A percentile compares a stretch with the other conserved stretches of the same genome.
Evolutionary conservation across 2,113 vertebrate species (phyloP).

Genomic region (Craseonycteris thonglongyai): DNA sequence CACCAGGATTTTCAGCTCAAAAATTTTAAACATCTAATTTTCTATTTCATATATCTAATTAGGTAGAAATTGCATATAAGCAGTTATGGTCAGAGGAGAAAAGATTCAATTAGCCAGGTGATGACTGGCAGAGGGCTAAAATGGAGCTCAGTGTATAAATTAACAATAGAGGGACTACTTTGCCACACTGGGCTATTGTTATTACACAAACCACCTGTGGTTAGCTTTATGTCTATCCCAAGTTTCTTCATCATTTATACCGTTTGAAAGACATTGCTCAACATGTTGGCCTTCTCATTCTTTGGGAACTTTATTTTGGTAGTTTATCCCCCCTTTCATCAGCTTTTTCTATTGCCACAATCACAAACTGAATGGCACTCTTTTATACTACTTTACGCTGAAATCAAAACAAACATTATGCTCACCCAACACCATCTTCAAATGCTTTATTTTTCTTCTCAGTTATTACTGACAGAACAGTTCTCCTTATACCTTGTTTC

Average conservation of each 20-base stretch:
- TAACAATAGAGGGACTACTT: neutral
- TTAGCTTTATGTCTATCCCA: neutral
- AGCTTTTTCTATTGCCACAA: neutral
- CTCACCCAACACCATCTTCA: neutral
- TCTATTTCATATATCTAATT: neutral
- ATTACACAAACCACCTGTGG: neutral
- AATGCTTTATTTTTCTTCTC: neutral
- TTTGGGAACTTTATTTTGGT: neutral
- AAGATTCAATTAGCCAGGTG: neutral
- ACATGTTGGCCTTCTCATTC: neutral
- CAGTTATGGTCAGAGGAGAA: neutral
- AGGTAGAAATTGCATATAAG: neutral
- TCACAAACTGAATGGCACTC: neutral
- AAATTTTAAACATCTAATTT: neutral
- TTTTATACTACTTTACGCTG: neutral
- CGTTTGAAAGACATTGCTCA: neutral
- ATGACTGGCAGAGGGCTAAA: neutral
- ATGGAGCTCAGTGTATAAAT: neutral
- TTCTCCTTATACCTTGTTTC: neutral
- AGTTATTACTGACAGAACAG: neutral
- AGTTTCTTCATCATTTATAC: neutral
- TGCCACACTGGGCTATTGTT: neutral
- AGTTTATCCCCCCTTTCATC: neutral
- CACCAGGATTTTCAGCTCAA: neutral
- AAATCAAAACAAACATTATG: neutral